phyloP scores from a whole-genome alignment of 2,113 vertebrate species.

The Drymodes brunneopygia region DNA sequence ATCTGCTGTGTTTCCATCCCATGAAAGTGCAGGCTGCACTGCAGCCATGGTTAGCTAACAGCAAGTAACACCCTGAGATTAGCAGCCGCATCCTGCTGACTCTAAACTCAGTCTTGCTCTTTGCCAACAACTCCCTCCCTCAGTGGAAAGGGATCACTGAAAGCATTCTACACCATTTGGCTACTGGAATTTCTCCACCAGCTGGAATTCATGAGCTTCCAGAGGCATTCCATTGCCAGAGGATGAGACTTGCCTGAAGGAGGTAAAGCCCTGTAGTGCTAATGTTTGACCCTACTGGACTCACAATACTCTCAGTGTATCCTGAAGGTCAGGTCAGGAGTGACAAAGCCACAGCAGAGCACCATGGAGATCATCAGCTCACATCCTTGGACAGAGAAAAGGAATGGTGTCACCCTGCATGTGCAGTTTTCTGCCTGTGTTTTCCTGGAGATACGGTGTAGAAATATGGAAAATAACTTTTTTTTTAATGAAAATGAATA shows the following conservation, averaged over 20 bases:
- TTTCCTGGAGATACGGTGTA: not conserved
- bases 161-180: not conserved
- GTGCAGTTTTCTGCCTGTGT: not conserved
- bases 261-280: not conserved
- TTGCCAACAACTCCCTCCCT: not conserved
- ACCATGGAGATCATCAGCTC: not conserved
- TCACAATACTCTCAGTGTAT: not conserved
- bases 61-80: not conserved
- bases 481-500: not conserved
- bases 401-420: not conserved
- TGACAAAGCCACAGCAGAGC: not conserved
- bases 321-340: not conserved
- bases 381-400: not conserved
- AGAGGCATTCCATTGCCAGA: not conserved
- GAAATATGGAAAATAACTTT: not conserved
- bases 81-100: not conserved
- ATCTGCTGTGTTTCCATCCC: not conserved
- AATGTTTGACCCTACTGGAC: not conserved
- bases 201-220: not conserved
- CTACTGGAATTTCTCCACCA: fast-evolving
- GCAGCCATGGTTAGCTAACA: not conserved
- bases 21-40: not conserved
- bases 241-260: not conserved
- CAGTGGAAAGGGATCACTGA: not conserved
- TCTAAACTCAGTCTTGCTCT: not conserved